Percentiles rank a stretch among this genome's conserved stretches.
phyloP scores from a whole-genome alignment of 2,888 invertebrate species.

The Bombylius discolor region DNA sequence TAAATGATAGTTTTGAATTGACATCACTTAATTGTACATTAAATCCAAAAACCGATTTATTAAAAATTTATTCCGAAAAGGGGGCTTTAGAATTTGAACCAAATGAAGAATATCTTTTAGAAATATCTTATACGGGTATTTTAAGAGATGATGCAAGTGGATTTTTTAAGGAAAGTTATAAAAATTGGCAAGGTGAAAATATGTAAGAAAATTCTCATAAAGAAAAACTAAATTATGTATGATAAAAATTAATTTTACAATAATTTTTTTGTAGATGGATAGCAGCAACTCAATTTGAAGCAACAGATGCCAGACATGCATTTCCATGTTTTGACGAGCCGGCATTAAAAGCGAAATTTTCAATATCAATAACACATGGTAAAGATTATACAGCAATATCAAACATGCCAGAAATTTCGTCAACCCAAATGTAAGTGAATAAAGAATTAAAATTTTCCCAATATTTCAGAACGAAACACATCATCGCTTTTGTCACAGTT shows the following conservation, averaged over 20 bases:
- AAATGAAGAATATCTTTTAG: constrained; percentile 35
- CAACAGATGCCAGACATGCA: constrained; percentile 46
- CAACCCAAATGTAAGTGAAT: too few relatives aligned
- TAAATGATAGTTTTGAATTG: neutral
- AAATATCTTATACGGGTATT: constrained; percentile 43
- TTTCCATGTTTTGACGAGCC: constrained; percentile 67
- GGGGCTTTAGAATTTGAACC: constrained; percentile 17
- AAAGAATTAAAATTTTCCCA: too few relatives aligned
- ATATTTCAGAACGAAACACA: too few relatives aligned
- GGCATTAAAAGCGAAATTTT: constrained; percentile 46
- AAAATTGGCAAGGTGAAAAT: constrained; percentile 18
- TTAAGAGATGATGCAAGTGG: constrained; percentile 51
- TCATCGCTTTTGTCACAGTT: too few relatives aligned
- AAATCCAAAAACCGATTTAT: constrained; percentile 22
- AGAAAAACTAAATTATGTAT: neutral
- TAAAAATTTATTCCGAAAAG: constrained; percentile 10
- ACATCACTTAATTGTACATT: too few relatives aligned
- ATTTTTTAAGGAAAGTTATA: constrained; percentile 47
- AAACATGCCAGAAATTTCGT: constrained; percentile 11
- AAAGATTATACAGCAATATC: constrained; percentile 23
- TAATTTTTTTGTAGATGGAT: constrained; percentile 20
- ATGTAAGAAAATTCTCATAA: constrained; percentile 18
- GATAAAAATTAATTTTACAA: too few relatives aligned
- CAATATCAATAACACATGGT: constrained; percentile 44
- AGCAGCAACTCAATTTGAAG: constrained; percentile 49